Base-by-base conservation (phyloP, 35 echinoderm and acorn worm species). In the Lytechinus variegatus region DNA sequence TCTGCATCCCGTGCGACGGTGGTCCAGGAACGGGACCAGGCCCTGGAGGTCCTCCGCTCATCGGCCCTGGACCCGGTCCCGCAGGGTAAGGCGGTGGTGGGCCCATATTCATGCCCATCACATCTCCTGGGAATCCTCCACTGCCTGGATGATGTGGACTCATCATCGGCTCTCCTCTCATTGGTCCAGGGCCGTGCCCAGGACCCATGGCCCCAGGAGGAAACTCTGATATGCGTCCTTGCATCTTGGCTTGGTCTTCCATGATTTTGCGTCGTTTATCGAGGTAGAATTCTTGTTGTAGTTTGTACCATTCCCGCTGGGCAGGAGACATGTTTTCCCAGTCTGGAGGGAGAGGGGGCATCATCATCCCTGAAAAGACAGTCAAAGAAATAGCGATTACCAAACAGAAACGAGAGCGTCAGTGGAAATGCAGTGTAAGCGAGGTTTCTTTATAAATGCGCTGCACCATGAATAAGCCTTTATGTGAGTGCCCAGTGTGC, bases 221-320 rank as follows among this genome's bases (percentile, higher is more conserved):
- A 61, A 97, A 95, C 52, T 97, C 96, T 61, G 87, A 91, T 89
- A 97, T 97, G 29, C 95, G 95, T 52, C 94, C 96, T 87, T 97
- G 95, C 94, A 97, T 97, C 87, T 99, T 97, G 54, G 72, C 87
- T 53, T 97, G 97, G 71, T 99, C 96, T 3, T 95, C 94, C 94
- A 97, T 95, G 58, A 98, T 97, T 93, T 98, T 97, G 27, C 96
- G 95, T 86, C 97, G 95, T 54, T 99, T 99, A 14, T 97, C 95
- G 86, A 94, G 53, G 61, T 99, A 99, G 71, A 97, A 99, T 44
- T 99, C 98, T 61, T 99, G 98, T 55, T 99, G 98, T 44, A 99
- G 95, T 96, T 98, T 99, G 24, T 95, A 95, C 98, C 98, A 99
- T 33, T 97, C 98, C 53, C 96, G 95, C 88, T 99, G 98, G 27